Evolutionary conservation across 2,797 vertebrate species (phyloP), one percentile per base, ranked within the genome.

Genomic region (Tarsius wallacei): DNA sequence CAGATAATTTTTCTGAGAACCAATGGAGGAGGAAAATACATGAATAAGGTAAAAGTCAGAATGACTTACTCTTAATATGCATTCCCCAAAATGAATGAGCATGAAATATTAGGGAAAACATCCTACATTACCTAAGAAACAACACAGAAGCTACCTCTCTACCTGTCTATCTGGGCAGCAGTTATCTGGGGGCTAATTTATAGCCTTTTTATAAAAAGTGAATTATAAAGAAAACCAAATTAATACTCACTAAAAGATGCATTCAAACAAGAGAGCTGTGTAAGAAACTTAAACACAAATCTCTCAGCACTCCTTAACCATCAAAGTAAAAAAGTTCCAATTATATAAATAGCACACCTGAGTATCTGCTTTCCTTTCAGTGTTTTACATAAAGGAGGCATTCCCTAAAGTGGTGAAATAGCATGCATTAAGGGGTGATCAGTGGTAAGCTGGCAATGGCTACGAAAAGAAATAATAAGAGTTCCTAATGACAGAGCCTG

Each of bases 401-500:
- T 82, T 91, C 51, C 61, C 49, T 85, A n/a, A 86, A 66, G 64
- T 88, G 77, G 87, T 71, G 33, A 83, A 78, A 87, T 71, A 33
- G 51, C 82, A 76, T 76, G 94, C 93, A 92, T 66, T 88, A 84
- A 83, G 22, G 64, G 12, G 49, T 73, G 90, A 89, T 96, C 73
- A 84, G 59, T 1, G 10, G 10, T 42, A 92, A 93, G 85, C 0
- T 81, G 90, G 59, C 77, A 84, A 91, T 96, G 87, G 64, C 82
- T 33, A 53, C 63, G 53, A 28, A 96, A 93, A 96, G 24, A 80
- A 96, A 90, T 77, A 95, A 96, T 7, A 74, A 42, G 83, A 61
- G 66, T 24, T 94, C 61, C 66, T 85, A 85, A 86, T 47, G 86
- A 51, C 53, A 77, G n/a, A 95, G 63, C n/a, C 89, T 86, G 36